phyloP scores from a whole-genome alignment of 1,140 invertebrate genomes.

The Riptortus pedestris region DNA sequence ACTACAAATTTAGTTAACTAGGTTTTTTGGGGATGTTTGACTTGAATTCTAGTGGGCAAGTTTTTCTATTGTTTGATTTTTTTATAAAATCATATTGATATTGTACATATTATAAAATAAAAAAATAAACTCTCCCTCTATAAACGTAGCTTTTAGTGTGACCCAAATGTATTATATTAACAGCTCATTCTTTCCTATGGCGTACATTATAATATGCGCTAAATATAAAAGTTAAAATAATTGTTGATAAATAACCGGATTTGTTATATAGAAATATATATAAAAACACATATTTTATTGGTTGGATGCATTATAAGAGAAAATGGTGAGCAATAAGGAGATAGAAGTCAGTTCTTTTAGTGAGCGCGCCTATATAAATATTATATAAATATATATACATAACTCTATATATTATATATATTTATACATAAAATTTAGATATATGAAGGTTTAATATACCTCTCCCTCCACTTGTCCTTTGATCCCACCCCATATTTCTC shows the following conservation, averaged over 20 bases:
- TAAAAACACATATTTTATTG: constrained; percentile 10
- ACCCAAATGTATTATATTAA: constrained; percentile 25
- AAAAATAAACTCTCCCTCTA: neutral
- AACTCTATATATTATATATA: constrained; percentile 24
- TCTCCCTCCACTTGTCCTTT: constrained; percentile 8
- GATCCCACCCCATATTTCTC: constrained; percentile 5
- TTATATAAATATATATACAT: constrained; percentile 21
- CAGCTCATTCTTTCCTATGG: constrained; percentile 23
- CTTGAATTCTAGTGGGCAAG: constrained; percentile 18
- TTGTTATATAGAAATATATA: constrained; percentile 21
- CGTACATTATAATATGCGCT: constrained; percentile 13
- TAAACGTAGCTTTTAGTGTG: constrained; percentile 30
- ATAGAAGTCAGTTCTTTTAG: neutral
- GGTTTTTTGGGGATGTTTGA: constrained; percentile 27
- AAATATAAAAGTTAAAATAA: constrained; percentile 18
- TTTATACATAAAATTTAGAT: constrained; percentile 25
- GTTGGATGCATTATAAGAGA: constrained; percentile 12
- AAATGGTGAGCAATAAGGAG: neutral
- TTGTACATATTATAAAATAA: constrained; percentile 15
- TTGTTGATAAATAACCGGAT: constrained; percentile 25
- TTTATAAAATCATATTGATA: constrained; percentile 18
- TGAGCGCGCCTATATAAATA: constrained; percentile 10
- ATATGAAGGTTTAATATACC: constrained; percentile 19
- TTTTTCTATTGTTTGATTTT: constrained; percentile 24
- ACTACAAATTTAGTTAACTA: constrained; percentile 26